Conservation (phyloP, 2,888 invertebrate genomes). For the Cremastinae sp. region DNA sequence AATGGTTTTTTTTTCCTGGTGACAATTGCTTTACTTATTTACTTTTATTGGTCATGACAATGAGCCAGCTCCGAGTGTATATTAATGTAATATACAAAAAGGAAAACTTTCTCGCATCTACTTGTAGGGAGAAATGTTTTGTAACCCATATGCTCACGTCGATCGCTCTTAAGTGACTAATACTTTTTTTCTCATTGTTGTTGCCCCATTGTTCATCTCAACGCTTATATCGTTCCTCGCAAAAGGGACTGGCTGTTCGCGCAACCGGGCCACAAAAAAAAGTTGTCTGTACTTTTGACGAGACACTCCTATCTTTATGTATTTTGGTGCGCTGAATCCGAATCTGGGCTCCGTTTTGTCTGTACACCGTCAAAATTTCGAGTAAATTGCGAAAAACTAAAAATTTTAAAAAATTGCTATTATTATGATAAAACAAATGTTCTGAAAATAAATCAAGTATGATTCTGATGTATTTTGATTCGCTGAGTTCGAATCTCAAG, state of each 20-base stretch:
- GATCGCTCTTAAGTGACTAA: slow-evolving; percentile 77
- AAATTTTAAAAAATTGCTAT: no score
- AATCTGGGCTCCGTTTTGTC: no score
- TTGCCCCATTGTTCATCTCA: slow-evolving; percentile 66
- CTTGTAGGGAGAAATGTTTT: slow-evolving; percentile 72
- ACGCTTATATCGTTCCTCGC: slow-evolving; percentile 74
- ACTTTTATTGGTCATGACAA: slow-evolving; percentile 77
- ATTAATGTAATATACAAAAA: slow-evolving; percentile 80
- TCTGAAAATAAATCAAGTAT: no score
- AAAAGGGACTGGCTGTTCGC: slow-evolving; percentile 65
- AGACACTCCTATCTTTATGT: no score
- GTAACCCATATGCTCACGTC: slow-evolving; percentile 76
- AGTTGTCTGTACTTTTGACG: no score
- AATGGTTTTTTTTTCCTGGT: slow-evolving; percentile 78
- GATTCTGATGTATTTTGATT: no score
- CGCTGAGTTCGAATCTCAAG: no score
- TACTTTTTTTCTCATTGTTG: slow-evolving; percentile 63
- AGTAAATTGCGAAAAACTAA: no score
- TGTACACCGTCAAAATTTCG: no score
- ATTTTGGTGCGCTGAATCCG: no score
- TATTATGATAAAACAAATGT: no score
- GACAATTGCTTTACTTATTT: slow-evolving; percentile 71
- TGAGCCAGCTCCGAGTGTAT: slow-evolving; percentile 77
- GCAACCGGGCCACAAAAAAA: no score
- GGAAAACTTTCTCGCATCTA: slow-evolving; percentile 74